Evolutionary conservation across 2,797 vertebrate species (phyloP), one percentile per base, ranked within the genome.

Genomic region (Siniperca undulata): DNA sequence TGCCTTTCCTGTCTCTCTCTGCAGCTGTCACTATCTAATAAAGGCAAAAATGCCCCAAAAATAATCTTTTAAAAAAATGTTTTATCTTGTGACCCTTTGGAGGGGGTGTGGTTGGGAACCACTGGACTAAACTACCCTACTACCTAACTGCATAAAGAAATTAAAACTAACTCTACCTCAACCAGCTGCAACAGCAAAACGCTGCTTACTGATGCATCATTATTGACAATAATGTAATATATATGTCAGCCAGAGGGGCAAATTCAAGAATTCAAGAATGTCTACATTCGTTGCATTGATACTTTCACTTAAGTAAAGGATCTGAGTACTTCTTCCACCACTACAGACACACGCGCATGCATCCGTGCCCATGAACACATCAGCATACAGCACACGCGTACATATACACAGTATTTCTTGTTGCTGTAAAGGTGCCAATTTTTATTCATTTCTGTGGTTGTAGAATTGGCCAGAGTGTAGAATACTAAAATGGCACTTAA

Each of bases 351-450:
- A 7, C 20, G 16, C 19, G 27, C 44, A 40, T 12, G 36, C 13
- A 42, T 30, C 9, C 19, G 36, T 5, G 27, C 13, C 73, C 24
- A 11, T 44, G 27, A 58, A 55, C 58, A 74, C 42, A 61, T n/a
- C 44, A n/a, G 59, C 74, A 74, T 50, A 53, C 1, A 22, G 12
- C 17, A 44, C 6, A 44, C 55, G 24, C 12, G 10, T 27, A 17
- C 7, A 64, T 61, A 69, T 50, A 69, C n/a, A 46, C 14, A 59
- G 8, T 34, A 60, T 48, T 53, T 53, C 44, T 34, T 80, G 9
- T 30, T 30, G 44, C 24, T 36, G n/a, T 65, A 52, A 65, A 9
- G 6, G 58, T 64, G 27, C 11, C 30, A 53, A 24, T 59, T 72
- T 27, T 5, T 10, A 16, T 16, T 70, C 24, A 46, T 74, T 66